phyloP scores from a whole-genome alignment of 2,797 vertebrate genomes.

The Phrynocephalus guinanensis region DNA sequence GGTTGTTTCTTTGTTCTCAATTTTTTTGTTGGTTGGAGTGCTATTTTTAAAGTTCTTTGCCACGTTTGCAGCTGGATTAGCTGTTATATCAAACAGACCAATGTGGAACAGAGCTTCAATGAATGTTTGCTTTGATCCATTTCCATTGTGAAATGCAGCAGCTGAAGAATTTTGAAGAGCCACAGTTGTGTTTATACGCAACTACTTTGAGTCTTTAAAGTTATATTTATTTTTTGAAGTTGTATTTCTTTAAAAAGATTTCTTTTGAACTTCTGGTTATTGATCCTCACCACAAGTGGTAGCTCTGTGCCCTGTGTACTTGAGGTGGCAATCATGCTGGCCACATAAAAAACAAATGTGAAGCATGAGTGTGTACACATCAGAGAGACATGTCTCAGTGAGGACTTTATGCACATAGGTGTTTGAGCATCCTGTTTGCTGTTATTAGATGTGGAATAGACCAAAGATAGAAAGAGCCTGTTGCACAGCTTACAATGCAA shows the following conservation, averaged over 20 bases:
- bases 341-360: background rate
- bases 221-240: conserved; percentile 6
- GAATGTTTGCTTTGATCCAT: conserved; percentile 61
- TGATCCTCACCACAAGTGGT: background rate
- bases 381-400: background rate
- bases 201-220: background rate
- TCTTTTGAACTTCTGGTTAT: background rate
- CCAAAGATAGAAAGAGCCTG: background rate
- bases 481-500: background rate
- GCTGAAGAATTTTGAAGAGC: conserved; percentile 45
- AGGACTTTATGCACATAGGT: background rate
- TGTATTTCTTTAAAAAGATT: background rate
- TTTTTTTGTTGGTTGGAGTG: conserved; percentile 11
- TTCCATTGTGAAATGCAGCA: conserved; percentile 46
- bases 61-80: conserved; percentile 50
- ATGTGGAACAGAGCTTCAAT: conserved; percentile 53
- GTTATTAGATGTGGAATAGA: background rate
- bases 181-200: conserved; percentile 22
- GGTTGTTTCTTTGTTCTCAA: background rate
- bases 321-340: background rate
- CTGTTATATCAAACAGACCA: conserved; percentile 45
- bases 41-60: conserved; percentile 46
- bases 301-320: background rate
- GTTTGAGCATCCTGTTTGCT: background rate
- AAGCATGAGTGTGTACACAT: background rate